These are phyloP conservation scores for Rhodophaea formosa DNA, from an alignment of 2,888 invertebrate species.

Conservation along the genomic window DNA sequence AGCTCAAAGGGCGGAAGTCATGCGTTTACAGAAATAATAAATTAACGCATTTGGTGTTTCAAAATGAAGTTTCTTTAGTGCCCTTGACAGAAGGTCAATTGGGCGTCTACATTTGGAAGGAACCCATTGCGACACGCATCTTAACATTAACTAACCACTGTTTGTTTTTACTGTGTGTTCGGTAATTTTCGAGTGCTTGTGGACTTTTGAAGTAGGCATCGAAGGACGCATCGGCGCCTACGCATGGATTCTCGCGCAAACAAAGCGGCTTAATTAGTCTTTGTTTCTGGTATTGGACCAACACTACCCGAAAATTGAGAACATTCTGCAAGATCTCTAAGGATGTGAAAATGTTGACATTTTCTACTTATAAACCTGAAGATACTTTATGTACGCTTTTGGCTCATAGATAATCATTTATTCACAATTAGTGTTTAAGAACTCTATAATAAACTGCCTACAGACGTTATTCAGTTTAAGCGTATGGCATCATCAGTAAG, in stretches of 20 bases:
- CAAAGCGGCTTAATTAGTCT: constrained; percentile 14
- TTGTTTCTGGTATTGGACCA: neutral
- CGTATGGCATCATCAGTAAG: too few relatives aligned
- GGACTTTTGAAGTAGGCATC: constrained; percentile 57
- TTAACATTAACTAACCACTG: constrained; percentile 58
- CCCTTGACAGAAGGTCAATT: constrained; percentile 72
- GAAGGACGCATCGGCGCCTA: constrained; percentile 58
- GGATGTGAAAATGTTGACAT: neutral
- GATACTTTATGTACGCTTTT: too few relatives aligned
- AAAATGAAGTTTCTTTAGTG: constrained; percentile 54
- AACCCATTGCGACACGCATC: constrained; percentile 58
- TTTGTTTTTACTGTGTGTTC: constrained; percentile 66
- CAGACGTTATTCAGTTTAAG: too few relatives aligned
- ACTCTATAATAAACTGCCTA: too few relatives aligned
- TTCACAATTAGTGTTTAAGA: too few relatives aligned
- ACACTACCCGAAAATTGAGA: neutral
- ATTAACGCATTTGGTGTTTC: constrained; percentile 67
- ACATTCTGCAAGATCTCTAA: neutral
- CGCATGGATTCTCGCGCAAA: constrained; percentile 32
- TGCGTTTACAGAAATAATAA: constrained; percentile 72
- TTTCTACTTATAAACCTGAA: neutral
- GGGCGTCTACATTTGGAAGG: constrained; percentile 53
- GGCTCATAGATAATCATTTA: too few relatives aligned
- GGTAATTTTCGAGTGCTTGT: constrained; percentile 68
- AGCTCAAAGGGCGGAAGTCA: constrained; percentile 76